phyloP scores from a whole-genome alignment of 2,888 invertebrate species.

The Caenorhabditis imperialis region DNA sequence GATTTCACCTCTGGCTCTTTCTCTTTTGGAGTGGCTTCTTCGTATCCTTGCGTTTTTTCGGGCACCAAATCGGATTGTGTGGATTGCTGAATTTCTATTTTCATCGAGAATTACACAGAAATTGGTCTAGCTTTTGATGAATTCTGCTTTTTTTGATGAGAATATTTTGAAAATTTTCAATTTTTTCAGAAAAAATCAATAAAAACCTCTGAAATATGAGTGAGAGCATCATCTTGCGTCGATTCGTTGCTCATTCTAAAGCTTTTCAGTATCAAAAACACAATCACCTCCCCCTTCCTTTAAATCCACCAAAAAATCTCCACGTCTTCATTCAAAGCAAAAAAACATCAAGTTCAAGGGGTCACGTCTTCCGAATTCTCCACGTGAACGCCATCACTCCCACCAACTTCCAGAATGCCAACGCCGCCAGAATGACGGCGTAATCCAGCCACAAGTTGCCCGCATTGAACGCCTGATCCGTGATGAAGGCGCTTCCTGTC shows the following conservation, averaged over 20 bases:
- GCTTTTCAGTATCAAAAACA: constrained; percentile 2
- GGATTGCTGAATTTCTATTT: too few species aligned
- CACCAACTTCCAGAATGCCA: constrained; percentile 27
- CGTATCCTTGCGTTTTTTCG: too few species aligned
- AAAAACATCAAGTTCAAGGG: background rate
- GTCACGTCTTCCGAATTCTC: constrained; percentile 24
- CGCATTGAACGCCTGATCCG: constrained; percentile 5
- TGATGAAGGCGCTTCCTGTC: constrained; percentile 3
- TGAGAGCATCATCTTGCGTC: constrained; percentile 22
- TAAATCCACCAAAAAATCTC: background rate
- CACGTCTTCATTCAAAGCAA: background rate
- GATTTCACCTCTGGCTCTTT: too few species aligned
- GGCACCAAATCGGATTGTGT: too few species aligned
- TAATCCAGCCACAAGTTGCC: constrained; percentile 36
- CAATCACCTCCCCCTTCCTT: background rate
- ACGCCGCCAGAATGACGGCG: constrained; percentile 10
- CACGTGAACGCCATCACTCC: constrained; percentile 31
- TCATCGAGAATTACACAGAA: too few species aligned
- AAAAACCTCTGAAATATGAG: constrained; percentile 15
- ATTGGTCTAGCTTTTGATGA: too few species aligned
- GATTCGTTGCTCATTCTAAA: constrained; percentile 14
- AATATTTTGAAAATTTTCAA: too few species aligned
- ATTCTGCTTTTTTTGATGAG: too few species aligned
- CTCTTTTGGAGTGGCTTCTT: too few species aligned
- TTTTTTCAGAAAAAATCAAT: too few species aligned